These are phyloP conservation scores for Antennarius striatus DNA, from an alignment of 2,113 vertebrate species.

Conservation along the genomic window DNA sequence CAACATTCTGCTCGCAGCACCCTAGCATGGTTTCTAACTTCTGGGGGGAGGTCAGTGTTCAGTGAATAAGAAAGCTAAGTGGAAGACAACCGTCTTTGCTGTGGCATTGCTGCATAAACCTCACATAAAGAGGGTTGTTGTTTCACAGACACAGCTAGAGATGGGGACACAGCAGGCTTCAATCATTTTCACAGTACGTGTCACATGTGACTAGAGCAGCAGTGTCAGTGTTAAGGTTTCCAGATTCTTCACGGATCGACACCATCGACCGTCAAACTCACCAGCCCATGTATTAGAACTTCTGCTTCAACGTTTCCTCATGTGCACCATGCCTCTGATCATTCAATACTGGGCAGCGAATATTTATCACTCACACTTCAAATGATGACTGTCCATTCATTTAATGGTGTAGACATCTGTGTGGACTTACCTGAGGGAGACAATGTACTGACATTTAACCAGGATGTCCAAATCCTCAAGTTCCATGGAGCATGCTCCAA, in stretches of 20 bases:
- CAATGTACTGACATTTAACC: constrained; percentile 78
- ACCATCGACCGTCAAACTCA: neutral
- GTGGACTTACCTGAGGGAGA: constrained; percentile 82
- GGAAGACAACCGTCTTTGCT: too few relatives aligned
- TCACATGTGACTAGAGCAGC: neutral
- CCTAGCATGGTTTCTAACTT: too few relatives aligned
- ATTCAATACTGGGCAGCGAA: too few relatives aligned
- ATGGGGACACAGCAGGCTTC: too few relatives aligned
- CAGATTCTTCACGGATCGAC: constrained; percentile 24
- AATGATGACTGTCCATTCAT: neutral
- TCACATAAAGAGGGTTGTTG: too few relatives aligned
- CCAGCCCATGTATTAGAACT: neutral
- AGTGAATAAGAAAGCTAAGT: too few relatives aligned
- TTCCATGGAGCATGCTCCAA: constrained; percentile 87
- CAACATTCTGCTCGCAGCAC: too few relatives aligned
- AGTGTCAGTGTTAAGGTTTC: neutral
- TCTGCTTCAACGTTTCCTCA: neutral
- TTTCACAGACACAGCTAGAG: too few relatives aligned
- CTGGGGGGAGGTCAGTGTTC: too few relatives aligned
- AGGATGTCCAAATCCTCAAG: constrained; percentile 81
- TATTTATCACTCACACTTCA: neutral
- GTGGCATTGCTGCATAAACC: too few relatives aligned
- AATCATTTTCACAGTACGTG: too few relatives aligned
- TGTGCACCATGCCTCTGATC: neutral
- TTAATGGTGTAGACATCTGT: neutral